Evolutionary conservation across 1,140 invertebrate genomes (phyloP).

Genomic region (Leptonema lineaticorne): DNA sequence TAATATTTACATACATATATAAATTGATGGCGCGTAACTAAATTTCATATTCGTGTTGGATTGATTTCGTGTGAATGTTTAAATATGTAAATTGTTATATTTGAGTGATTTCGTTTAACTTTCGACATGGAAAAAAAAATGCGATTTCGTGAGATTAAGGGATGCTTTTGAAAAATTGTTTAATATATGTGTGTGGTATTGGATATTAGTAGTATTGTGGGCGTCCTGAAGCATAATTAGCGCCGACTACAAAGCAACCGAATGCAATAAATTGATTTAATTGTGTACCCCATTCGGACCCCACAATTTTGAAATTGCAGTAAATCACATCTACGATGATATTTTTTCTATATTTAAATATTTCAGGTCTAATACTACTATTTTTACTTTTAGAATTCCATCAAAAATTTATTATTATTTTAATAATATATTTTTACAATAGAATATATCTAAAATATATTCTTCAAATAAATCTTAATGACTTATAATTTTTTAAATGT

Average conservation of each 20-base stretch:
- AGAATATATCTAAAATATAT: too few relatives aligned
- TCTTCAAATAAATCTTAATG: too few relatives aligned
- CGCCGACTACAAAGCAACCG: slow-evolving; percentile 23
- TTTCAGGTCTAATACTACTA: neutral
- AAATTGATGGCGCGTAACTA: too few relatives aligned
- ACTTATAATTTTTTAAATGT: too few relatives aligned
- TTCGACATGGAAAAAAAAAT: too few relatives aligned
- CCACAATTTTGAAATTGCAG: slow-evolving; percentile 17
- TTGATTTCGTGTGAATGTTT: too few relatives aligned
- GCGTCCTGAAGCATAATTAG: slow-evolving; percentile 28
- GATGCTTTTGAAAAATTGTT: neutral
- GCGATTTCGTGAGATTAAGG: too few relatives aligned
- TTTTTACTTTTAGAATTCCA: neutral
- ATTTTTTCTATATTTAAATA: neutral
- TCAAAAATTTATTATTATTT: neutral
- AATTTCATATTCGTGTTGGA: too few relatives aligned
- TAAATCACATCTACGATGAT: slow-evolving; percentile 19
- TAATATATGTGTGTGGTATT: neutral
- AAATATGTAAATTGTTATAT: too few relatives aligned
- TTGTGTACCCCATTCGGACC: slow-evolving; percentile 18
- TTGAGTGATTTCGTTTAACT: too few relatives aligned
- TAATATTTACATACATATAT: too few relatives aligned
- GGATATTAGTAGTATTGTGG: slow-evolving; percentile 26
- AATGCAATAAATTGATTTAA: slow-evolving; percentile 31
- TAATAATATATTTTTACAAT: neutral